Evolutionary conservation across 2,797 vertebrate species (phyloP), one percentile per base, ranked within the genome.

Genomic region (Glyptemys insculpta): DNA sequence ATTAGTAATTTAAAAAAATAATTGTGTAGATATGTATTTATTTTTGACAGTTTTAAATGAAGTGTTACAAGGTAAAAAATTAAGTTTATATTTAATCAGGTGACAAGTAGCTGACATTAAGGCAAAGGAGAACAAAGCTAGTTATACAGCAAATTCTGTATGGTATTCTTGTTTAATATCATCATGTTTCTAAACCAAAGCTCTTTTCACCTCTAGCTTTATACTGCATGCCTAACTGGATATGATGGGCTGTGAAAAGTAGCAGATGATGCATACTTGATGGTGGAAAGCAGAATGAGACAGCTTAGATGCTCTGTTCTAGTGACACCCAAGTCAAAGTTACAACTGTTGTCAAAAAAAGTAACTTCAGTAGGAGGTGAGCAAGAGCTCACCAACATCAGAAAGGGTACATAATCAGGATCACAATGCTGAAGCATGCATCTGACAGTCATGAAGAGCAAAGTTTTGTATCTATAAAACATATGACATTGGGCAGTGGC

Each of bases 151-250:
- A 23, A 4, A 87, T 27, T 52, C 87, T 25, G 15, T 65, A 54
- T 82, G 57, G 92, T 81, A 92, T 82, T 96, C 93, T 91, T 90
- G 56, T 89, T 94, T 83, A 95, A 87, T 82, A 94, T 80, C 56
- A 79, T 23, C 74, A 78, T 49, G 29, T 31, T 78, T 78, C 15
- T 29, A 49, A 78, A 47, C 76, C 29, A 94, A 89, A 94, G 37
- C 50, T 87, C 37, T 83, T 47, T 68, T 8, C 37, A 81, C 31
- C 27, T 93, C 49, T 84, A 87, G 68, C 65, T 91, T 95, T 93
- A 47, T 85, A 41, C 52, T 53, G 44, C 49, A 78, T 52, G 72
- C 76, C 53, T 85, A 93, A 89, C 10, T 0, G 1, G 95, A 31
- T 88, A 92, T 86, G 54, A n/a, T 29, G 29, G 65, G 57, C 49